Base-by-base conservation (phyloP, 1,140 invertebrate species). In the Dreissena polymorpha region DNA sequence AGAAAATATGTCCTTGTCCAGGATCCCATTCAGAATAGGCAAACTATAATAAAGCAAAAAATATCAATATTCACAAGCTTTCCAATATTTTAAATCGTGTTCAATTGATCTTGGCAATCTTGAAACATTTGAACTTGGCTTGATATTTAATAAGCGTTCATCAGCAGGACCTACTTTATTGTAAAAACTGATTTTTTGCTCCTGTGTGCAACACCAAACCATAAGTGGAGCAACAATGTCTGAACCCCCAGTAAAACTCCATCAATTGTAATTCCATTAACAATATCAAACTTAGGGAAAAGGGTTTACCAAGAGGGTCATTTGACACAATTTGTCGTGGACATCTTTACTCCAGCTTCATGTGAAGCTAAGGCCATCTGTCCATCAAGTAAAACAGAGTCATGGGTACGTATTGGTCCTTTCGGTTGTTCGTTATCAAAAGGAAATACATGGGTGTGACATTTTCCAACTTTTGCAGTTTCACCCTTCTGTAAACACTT, bases 31-130 rank as follows among this genome's bases (percentile, higher is more conserved):
- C 12, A 87, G 65, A 21, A 85, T 71, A 10, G 80, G 69, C 39
- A 68, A 57, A 18, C 83, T 70, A 71, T 77, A 85, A 73, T 49
- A 87, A 10, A 87, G 67, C 8, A 87, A 23, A 75, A 86, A 87
- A 14, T 73, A 77, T 39, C 85, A 29, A 55, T 63, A 86, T 49
- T 87, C 86, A 14, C 81, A 84, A 14, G 86, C 85, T 74, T 87
- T 86, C 85, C 85, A 87, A 55, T 86, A 71, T 29, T 74, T 69
- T 10, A 86, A 25, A 25, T 80, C 77, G 25, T 64, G 21, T 13
- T 79, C 49, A 39, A 86, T 77, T 29, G 85, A 74, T 60, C 86
- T 73, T 13, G 86, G 86, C 16, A 87, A 14, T 39, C 86, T 49
- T 64, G 86, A 75, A 27, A 86, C 74, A 76, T 67, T 69, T 14